Base-by-base conservation (phyloP, 2,797 vertebrate species). In the Aphelocoma californica region DNA sequence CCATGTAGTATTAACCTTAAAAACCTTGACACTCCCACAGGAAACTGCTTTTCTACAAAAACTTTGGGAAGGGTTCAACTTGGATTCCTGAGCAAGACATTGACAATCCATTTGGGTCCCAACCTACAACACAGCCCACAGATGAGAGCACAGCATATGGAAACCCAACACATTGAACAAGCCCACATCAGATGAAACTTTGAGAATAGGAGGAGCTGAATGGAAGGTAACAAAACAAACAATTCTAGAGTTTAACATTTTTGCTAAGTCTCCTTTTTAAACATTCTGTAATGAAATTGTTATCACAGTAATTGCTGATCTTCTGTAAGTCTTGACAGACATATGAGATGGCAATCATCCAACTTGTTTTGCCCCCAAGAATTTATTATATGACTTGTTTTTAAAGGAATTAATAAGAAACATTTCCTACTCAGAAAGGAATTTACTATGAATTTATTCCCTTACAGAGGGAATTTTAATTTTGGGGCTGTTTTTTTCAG, bases 21-120 rank as follows among this genome's bases (percentile, higher is more conserved):
- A 97, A 98, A 91, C 89, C 94, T 96, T 96, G 78, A 96, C 88
- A 86, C 40, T 92, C 60, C 72, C 83, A 96, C 44, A 97, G 95
- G 94, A 97, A 98, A 98, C 77, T 96, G 77, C 97, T 98, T 98
- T 97, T 97, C 94, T 97, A 93, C 80, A 94, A 97, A 92, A 96
- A 44, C 70, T 93, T 95, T 93, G 87, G 90, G 95, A 95, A 96
- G 57, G 60, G 96, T 96, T 97, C 48, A 38, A 78, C 48, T 92
- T 88, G 79, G 71, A 97, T 96, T 98, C 97, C 96, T 94, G 95
- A 13, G 19, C 82, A 95, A 94, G 94, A 92, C 88, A 97, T 95
- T 96, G 96, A 89, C 74, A 97, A 95, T 96, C 85, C 61, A 51
- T 83, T 96, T 90, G 88, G 72, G 70, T 88, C 74, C 57, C 92